Conservation (phyloP, 2,888 invertebrate genomes). For the Orthonevra nobilis region DNA sequence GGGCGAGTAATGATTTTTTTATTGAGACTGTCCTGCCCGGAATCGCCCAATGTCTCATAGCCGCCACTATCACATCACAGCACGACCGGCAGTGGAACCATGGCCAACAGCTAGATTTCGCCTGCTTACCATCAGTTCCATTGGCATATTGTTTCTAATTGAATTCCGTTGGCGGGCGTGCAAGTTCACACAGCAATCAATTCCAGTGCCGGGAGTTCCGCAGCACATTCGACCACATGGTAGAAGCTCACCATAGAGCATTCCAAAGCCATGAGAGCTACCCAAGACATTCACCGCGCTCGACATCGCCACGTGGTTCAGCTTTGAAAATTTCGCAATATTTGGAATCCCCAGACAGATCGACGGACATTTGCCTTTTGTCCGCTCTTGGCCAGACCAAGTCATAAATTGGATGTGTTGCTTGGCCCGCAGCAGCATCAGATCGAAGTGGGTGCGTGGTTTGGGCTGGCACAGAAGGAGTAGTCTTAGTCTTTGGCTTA, state of each 20-base stretch:
- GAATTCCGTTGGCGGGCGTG: slow-evolving; percentile 70
- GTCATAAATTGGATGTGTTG: slow-evolving; percentile 20
- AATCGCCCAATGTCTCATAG: slow-evolving; percentile 26
- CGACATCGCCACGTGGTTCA: slow-evolving; percentile 46
- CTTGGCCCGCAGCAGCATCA: slow-evolving; percentile 43
- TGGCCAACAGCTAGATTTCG: slow-evolving; percentile 9
- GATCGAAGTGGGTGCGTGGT: slow-evolving; percentile 43
- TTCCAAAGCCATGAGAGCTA: slow-evolving; percentile 65
- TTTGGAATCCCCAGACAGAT: slow-evolving; percentile 55
- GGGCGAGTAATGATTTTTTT: slow-evolving; percentile 56
- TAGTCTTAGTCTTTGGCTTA: slow-evolving; percentile 2
- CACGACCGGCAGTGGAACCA: no score
- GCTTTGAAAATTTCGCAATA: slow-evolving; percentile 40
- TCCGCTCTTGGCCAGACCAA: slow-evolving; percentile 27
- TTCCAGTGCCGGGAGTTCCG: slow-evolving; percentile 53
- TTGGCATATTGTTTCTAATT: slow-evolving; percentile 65
- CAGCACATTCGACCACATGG: slow-evolving; percentile 45
- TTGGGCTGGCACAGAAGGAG: slow-evolving; percentile 22
- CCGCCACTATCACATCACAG: background rate
- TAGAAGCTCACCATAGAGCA: slow-evolving; percentile 28
- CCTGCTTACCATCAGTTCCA: slow-evolving; percentile 38
- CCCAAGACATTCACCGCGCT: background rate
- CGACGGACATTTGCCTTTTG: slow-evolving; percentile 44
- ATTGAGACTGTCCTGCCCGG: slow-evolving; percentile 37
- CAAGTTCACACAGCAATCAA: slow-evolving; percentile 64